A percentile compares a stretch with the other conserved stretches of the same genome.
These are phyloP conservation scores for Delichon dasypus DNA, from an alignment of 2,797 vertebrate genomes.

Conservation along the genomic window DNA sequence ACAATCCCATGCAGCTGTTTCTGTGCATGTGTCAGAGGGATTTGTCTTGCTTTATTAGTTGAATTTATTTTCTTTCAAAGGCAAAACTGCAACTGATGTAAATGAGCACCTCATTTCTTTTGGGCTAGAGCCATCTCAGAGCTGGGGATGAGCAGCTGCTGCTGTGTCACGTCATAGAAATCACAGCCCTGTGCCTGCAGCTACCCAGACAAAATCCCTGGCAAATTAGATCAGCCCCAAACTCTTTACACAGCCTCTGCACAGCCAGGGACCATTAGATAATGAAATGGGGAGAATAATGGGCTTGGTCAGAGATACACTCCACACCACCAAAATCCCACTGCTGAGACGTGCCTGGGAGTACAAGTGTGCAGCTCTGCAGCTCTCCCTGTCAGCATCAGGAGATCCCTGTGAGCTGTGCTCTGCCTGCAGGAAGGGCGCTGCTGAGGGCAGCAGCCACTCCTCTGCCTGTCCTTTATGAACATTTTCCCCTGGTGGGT, in stretches of 20 bases:
- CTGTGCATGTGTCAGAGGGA: neutral
- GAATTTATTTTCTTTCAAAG: slow-evolving; percentile 21
- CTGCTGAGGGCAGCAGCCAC: neutral
- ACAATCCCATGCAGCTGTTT: neutral
- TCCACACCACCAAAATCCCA: neutral
- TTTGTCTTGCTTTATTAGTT: neutral
- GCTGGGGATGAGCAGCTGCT: slow-evolving; percentile 25
- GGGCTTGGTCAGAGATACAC: neutral
- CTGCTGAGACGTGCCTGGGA: neutral
- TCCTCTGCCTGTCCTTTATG: neutral
- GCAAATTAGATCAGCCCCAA: slow-evolving; percentile 22
- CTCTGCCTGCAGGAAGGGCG: neutral
- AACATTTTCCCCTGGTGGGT: fast-evolving
- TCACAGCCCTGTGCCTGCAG: neutral
- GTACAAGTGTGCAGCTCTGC: neutral
- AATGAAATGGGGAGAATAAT: slow-evolving; percentile 5
- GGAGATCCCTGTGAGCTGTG: neutral
- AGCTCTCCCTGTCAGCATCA: fast-evolving
- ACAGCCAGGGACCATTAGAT: neutral
- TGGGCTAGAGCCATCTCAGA: neutral
- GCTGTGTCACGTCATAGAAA: neutral
- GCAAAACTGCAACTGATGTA: neutral
- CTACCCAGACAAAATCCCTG: neutral
- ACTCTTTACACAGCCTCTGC: neutral
- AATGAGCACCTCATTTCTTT: neutral